A percentile compares a stretch with the other conserved stretches of the same genome.
phyloP scores from a whole-genome alignment of 2,888 invertebrate genomes.

The Noctua pronuba region DNA sequence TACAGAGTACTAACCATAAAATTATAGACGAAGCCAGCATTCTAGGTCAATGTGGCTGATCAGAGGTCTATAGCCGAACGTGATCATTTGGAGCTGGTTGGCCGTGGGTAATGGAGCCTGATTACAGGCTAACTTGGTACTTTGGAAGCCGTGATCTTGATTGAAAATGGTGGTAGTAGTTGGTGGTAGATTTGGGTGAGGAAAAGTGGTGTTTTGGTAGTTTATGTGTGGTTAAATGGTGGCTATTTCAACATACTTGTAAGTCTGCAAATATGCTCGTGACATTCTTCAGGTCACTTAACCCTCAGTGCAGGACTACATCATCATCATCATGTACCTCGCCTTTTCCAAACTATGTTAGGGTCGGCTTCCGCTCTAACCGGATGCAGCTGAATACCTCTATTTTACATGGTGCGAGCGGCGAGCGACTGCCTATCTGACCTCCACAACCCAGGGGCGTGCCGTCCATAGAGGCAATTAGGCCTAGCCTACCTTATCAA shows the following conservation, averaged over 20 bases:
- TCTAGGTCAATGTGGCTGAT: constrained; percentile 70
- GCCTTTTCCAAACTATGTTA: no score
- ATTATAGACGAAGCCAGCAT: constrained; percentile 58
- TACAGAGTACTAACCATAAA: constrained; percentile 56
- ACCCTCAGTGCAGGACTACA: background rate
- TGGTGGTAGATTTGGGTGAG: background rate
- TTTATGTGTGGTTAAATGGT: background rate
- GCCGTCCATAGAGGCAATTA: no score
- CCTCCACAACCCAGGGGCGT: background rate
- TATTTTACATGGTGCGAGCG: no score
- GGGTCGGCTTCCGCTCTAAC: no score
- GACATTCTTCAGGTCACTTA: background rate
- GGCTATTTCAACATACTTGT: background rate
- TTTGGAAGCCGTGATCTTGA: constrained; percentile 54
- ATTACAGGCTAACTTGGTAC: constrained; percentile 37
- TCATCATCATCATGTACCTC: background rate
- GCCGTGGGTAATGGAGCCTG: constrained; percentile 27
- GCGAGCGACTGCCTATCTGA: no score
- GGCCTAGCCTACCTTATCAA: no score
- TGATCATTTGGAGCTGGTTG: constrained; percentile 48
- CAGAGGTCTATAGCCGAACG: constrained; percentile 47
- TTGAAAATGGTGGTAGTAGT: constrained; percentile 6
- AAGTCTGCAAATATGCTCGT: no score
- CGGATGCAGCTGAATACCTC: no score
- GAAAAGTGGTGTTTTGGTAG: background rate